A percentile compares a stretch with the other conserved stretches of the same genome.
Conservation (phyloP, 1,140 invertebrate genomes). For the Drosophila setifemur region DNA sequence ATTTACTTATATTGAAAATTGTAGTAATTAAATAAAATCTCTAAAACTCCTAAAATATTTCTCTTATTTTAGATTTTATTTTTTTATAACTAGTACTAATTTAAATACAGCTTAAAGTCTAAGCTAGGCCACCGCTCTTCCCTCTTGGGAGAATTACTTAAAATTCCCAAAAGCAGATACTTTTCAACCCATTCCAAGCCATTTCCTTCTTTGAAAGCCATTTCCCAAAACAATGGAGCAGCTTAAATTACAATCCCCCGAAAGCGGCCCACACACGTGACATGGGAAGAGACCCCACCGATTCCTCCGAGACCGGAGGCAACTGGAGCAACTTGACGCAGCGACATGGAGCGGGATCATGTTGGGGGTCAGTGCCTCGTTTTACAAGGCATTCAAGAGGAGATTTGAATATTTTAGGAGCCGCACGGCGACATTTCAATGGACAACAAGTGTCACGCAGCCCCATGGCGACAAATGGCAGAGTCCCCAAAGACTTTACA, state of each 20-base stretch:
- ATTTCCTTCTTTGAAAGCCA: neutral
- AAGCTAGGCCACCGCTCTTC: neutral
- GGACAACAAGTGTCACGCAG: slow-evolving; percentile 66
- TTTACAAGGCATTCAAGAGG: slow-evolving; percentile 75
- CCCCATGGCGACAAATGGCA: slow-evolving; percentile 59
- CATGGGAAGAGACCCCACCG: neutral
- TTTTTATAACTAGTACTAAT: too few species aligned
- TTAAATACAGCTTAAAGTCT: too few species aligned
- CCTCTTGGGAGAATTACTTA: neutral
- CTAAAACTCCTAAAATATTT: too few species aligned
- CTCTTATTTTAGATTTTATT: too few species aligned
- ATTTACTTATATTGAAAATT: too few species aligned
- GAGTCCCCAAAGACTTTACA: slow-evolving; percentile 8
- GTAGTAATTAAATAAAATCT: too few species aligned
- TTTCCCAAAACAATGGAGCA: slow-evolving; percentile 20
- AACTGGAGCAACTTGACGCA: slow-evolving; percentile 52
- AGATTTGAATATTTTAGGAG: slow-evolving; percentile 78
- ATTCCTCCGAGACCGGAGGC: slow-evolving; percentile 42
- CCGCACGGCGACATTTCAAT: slow-evolving; percentile 69
- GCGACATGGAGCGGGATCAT: neutral
- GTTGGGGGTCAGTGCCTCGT: slow-evolving; percentile 68
- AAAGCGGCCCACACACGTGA: slow-evolving; percentile 36
- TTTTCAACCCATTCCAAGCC: neutral
- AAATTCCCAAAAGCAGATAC: neutral
- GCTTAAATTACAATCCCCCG: slow-evolving; percentile 49